These are phyloP conservation scores for Drosophila athabasca DNA, from an alignment of 1,140 invertebrate species.

Conservation along the genomic window DNA sequence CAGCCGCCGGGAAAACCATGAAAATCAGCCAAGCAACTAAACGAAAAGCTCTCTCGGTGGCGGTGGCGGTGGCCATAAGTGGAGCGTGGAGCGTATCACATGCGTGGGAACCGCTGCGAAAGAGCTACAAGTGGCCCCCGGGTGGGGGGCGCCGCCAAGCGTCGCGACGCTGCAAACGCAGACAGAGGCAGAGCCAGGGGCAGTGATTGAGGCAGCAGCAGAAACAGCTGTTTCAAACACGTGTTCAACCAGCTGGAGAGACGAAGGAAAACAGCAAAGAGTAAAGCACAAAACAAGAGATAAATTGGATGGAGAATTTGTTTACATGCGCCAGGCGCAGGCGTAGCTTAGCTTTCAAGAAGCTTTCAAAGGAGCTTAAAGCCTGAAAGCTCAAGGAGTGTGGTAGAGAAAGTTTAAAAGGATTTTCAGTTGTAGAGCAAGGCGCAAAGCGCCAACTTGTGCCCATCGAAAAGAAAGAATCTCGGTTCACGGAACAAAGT, in stretches of 20 bases:
- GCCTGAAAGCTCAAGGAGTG: slow-evolving; percentile 37
- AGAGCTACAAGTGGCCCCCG: slow-evolving; percentile 54
- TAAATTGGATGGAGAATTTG: slow-evolving; percentile 23
- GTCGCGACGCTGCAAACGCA: slow-evolving; percentile 25
- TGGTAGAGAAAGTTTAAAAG: slow-evolving; percentile 45
- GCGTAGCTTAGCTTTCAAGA: slow-evolving; percentile 57
- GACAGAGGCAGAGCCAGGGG: slow-evolving; percentile 15
- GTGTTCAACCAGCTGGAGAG: slow-evolving; percentile 57
- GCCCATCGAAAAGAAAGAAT: slow-evolving; percentile 14
- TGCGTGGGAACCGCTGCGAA: slow-evolving; percentile 36
- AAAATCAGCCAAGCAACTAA: not conserved
- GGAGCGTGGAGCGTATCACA: slow-evolving; percentile 14
- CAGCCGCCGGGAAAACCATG: too few species aligned
- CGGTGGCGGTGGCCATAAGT: slow-evolving; percentile 2
- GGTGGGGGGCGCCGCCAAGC: too few species aligned
- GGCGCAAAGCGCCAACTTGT: slow-evolving; percentile 65
- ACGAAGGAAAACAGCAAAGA: slow-evolving; percentile 40
- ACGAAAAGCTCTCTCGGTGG: slow-evolving; percentile 1
- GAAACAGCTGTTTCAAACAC: slow-evolving; percentile 14
- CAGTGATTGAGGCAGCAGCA: not conserved
- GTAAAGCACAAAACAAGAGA: slow-evolving; percentile 29
- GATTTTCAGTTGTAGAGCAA: slow-evolving; percentile 58
- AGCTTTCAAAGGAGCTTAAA: slow-evolving; percentile 58
- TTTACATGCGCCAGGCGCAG: slow-evolving; percentile 58
- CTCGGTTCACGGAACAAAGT: not conserved